These are phyloP conservation scores for Styela plicata DNA, from an alignment of 23 tunicate genomes.

Conservation along the genomic window DNA sequence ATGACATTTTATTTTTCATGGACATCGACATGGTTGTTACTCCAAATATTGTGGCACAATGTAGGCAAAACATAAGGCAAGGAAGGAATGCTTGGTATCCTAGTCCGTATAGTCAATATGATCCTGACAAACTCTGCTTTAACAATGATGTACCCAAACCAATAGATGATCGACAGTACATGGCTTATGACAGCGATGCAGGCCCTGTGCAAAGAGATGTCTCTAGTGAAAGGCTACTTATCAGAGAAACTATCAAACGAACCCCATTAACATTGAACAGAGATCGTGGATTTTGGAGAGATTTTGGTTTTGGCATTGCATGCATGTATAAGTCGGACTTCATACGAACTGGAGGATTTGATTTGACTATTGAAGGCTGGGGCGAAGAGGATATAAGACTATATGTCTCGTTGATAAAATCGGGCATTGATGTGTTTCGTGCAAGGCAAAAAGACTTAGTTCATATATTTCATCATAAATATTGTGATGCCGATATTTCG, in stretches of 20 bases:
- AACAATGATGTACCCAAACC: conserved; percentile 42
- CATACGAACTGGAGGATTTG: conserved; percentile 72
- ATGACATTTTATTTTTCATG: conserved; percentile 89
- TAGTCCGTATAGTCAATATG: conserved; percentile 84
- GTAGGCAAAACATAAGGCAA: conserved; percentile 40
- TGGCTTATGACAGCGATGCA: background rate
- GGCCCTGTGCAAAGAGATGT: conserved; percentile 26
- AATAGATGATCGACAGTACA: background rate
- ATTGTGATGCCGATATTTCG: conserved; percentile 42
- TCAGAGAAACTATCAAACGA: conserved; percentile 40
- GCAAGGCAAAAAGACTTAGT: conserved; percentile 59
- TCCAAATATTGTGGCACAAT: conserved; percentile 53
- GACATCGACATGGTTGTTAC: conserved; percentile 97
- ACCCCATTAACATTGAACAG: conserved; percentile 50
- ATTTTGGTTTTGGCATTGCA: conserved; percentile 87
- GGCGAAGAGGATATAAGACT: conserved; percentile 84
- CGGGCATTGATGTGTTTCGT: conserved; percentile 65
- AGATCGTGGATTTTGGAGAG: conserved; percentile 91
- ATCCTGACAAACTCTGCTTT: conserved; percentile 68
- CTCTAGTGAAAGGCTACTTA: background rate
- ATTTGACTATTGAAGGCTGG: conserved; percentile 90
- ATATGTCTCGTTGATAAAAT: conserved; percentile 48
- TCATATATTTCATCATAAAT: conserved; percentile 75
- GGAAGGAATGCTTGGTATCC: conserved; percentile 79
- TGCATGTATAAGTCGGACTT: conserved; percentile 88